Percentiles rank a stretch among this genome's conserved stretches.
Evolutionary conservation across 2,888 invertebrate species (phyloP).

Genomic region (Odiellus spinosus): DNA sequence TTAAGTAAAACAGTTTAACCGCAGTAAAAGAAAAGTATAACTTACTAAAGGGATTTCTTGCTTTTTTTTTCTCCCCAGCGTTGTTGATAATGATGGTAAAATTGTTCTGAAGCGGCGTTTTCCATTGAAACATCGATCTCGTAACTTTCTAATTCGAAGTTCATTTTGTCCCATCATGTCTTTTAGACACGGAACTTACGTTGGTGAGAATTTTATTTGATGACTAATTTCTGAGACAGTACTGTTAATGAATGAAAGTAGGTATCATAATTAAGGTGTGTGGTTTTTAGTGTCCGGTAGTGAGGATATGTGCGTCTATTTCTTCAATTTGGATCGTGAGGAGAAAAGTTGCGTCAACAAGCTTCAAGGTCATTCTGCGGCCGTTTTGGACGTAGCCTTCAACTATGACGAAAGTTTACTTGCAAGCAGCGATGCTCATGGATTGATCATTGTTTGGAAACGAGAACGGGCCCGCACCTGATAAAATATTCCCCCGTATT

Average conservation of each 20-base stretch:
- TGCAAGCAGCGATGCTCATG: constrained; percentile 66
- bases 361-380: constrained; percentile 59
- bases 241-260: too few relatives aligned
- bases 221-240: too few relatives aligned
- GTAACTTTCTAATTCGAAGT: constrained; percentile 43
- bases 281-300: constrained; percentile 46
- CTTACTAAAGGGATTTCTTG: not conserved
- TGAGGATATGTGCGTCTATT: constrained; percentile 62
- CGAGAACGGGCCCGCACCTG: too few relatives aligned
- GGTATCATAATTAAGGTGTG: too few relatives aligned
- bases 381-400: constrained; percentile 65
- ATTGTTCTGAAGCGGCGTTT: constrained; percentile 48
- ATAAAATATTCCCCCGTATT: too few relatives aligned
- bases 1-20: constrained; percentile 32
- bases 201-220: constrained; percentile 35
- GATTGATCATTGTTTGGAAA: constrained; percentile 57
- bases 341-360: constrained; percentile 38
- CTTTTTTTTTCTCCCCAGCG: constrained; percentile 29
- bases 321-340: constrained; percentile 53
- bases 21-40: not conserved
- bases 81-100: constrained; percentile 48
- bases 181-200: constrained; percentile 61
- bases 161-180: constrained; percentile 76
- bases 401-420: constrained; percentile 74
- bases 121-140: constrained; percentile 42